Evolutionary conservation across 2,113 vertebrate species (phyloP).

Genomic region (Ochotona curzoniae): DNA sequence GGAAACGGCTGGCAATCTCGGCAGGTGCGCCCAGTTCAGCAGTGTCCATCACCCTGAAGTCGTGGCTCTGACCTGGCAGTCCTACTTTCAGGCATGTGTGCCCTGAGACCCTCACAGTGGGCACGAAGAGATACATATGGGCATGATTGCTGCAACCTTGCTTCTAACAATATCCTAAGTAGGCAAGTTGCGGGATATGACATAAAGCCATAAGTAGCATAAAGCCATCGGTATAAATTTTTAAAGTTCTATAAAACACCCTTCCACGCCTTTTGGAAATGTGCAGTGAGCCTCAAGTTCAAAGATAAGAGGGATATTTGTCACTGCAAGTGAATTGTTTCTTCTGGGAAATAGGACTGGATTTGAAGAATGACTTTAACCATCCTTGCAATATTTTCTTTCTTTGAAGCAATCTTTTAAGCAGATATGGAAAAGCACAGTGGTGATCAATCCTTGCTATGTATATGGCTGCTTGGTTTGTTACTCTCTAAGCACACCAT

Average conservation of each 20-base stretch:
- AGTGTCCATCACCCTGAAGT: not conserved
- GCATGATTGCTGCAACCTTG: not conserved
- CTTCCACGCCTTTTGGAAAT: not conserved
- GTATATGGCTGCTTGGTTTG: not conserved
- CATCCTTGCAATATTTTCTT: not conserved
- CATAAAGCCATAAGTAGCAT: not conserved
- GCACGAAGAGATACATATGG: not conserved
- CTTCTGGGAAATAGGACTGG: not conserved
- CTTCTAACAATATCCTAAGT: not conserved
- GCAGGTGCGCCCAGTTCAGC: not conserved
- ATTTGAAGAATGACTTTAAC: not conserved
- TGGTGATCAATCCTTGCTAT: not conserved
- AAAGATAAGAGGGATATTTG: not conserved
- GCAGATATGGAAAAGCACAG: not conserved
- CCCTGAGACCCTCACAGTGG: not conserved
- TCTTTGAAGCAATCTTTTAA: not conserved
- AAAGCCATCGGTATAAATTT: not conserved
- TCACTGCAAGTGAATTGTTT: not conserved
- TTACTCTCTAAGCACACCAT: constrained; percentile 3
- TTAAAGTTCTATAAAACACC: not conserved
- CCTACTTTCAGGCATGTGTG: not conserved
- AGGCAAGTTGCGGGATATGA: constrained; percentile 18
- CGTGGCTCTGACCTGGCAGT: not conserved
- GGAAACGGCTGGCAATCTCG: not conserved
- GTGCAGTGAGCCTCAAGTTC: not conserved